A percentile compares a stretch with the other conserved stretches of the same genome.
These are phyloP conservation scores for Chaetophractus vellerosus DNA, from an alignment of 2,797 vertebrate species.

Conservation along the genomic window DNA sequence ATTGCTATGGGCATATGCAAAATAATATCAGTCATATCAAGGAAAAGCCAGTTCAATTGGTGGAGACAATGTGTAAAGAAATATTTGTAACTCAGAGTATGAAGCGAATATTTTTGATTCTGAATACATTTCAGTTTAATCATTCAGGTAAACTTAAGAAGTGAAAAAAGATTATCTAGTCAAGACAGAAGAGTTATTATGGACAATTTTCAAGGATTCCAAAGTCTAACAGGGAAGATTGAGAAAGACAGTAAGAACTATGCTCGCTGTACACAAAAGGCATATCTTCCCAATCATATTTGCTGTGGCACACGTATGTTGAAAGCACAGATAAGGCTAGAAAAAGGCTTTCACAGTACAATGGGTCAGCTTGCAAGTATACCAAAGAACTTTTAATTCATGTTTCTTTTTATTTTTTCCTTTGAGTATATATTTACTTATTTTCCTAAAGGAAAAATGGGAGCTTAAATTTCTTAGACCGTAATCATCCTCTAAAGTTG, in stretches of 20 bases:
- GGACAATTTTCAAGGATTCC: background rate
- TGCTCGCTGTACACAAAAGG: background rate
- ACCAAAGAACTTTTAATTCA: background rate
- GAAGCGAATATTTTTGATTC: background rate
- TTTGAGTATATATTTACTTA: background rate
- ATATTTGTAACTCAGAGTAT: background rate
- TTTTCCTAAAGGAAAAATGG: background rate
- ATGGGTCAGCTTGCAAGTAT: background rate
- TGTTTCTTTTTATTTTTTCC: background rate
- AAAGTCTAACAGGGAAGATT: background rate
- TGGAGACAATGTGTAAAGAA: background rate
- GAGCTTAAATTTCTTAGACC: background rate
- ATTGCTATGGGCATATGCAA: background rate
- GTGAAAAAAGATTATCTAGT: background rate
- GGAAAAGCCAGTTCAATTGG: background rate
- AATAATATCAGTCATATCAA: background rate
- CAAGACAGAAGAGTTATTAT: background rate
- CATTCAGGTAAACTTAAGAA: background rate
- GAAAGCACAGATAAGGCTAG: background rate
- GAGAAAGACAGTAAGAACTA: background rate
- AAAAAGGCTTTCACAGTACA: background rate
- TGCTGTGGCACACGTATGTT: no score
- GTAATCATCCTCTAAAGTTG: background rate
- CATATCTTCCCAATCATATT: background rate
- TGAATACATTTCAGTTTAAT: slow-evolving; percentile 41